Evolutionary conservation across 2,113 vertebrate species (phyloP).

Genomic region (Carassius auratus): DNA sequence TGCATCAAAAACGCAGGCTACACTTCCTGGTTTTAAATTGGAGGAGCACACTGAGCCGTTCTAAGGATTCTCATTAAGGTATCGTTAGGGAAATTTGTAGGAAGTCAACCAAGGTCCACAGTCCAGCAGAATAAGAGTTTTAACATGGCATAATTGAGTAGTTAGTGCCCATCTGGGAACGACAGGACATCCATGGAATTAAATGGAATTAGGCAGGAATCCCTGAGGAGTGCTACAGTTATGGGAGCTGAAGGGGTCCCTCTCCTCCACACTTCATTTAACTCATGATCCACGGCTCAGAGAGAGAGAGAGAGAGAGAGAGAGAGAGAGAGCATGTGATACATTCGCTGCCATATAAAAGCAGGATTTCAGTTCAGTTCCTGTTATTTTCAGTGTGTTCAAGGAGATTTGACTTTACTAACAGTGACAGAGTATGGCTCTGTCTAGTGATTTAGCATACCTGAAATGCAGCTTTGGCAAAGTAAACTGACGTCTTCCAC

Average conservation of each 20-base stretch:
- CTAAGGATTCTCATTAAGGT: conserved; percentile 37
- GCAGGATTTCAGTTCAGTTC: neutral
- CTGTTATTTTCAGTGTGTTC: neutral
- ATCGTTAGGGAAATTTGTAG: conserved; percentile 43
- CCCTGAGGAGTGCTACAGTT: conserved; percentile 61
- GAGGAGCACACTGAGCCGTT: conserved; percentile 9
- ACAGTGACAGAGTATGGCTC: neutral
- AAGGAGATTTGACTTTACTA: conserved; percentile 6
- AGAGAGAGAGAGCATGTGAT: conserved; percentile 40
- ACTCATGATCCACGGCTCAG: conserved; percentile 49
- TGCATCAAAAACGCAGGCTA: neutral
- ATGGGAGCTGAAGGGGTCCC: conserved; percentile 38
- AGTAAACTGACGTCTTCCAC: neutral
- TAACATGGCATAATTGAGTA: conserved; percentile 72
- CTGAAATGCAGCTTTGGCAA: neutral
- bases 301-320: conserved; percentile 33
- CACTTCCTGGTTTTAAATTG: conserved; percentile 34
- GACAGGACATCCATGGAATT: conserved; percentile 72
- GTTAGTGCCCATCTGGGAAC: conserved; percentile 67
- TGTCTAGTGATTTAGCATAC: conserved; percentile 7
- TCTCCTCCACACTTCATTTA: conserved; percentile 57
- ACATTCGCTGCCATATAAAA: conserved; percentile 7
- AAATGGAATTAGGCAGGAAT: conserved; percentile 72
- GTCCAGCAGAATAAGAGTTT: conserved; percentile 62
- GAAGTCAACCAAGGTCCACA: conserved; percentile 37